Evolutionary conservation across 1,140 invertebrate genomes (phyloP).

Genomic region (Drosophila orosa): DNA sequence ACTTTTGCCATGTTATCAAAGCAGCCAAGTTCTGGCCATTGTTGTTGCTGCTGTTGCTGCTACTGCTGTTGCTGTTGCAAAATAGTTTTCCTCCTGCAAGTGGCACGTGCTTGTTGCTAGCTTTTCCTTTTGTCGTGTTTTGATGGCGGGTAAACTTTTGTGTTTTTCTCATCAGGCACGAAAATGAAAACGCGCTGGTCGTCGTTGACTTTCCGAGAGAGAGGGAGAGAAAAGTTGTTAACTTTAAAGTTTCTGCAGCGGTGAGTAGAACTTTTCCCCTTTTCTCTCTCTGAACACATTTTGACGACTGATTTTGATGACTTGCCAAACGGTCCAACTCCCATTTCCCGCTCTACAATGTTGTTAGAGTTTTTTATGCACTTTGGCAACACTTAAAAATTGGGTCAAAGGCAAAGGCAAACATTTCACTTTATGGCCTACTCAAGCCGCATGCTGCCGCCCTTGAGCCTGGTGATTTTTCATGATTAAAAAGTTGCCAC

Average conservation of each 20-base stretch:
- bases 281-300: slow-evolving; percentile 9
- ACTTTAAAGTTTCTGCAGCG: slow-evolving; percentile 52
- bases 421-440: slow-evolving; percentile 60
- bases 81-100: slow-evolving; percentile 51
- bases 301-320: slow-evolving; percentile 66
- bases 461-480: slow-evolving; percentile 53
- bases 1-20: slow-evolving; percentile 77
- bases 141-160: slow-evolving; percentile 59
- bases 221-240: slow-evolving; percentile 58
- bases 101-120: slow-evolving; percentile 64
- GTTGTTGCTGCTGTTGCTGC: slow-evolving; percentile 30
- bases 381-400: slow-evolving; percentile 47
- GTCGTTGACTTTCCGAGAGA: slow-evolving; percentile 38
- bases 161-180: slow-evolving; percentile 62
- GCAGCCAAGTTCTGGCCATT: slow-evolving; percentile 40
- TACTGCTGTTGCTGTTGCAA: slow-evolving; percentile 28
- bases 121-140: slow-evolving; percentile 42
- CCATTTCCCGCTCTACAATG: slow-evolving; percentile 26
- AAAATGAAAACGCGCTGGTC: slow-evolving; percentile 65
- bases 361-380: slow-evolving; percentile 47
- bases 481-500: slow-evolving; percentile 62
- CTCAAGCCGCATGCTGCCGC: slow-evolving; percentile 27
- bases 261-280: slow-evolving; percentile 39
- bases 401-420: slow-evolving; percentile 51
- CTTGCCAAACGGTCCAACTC: slow-evolving; percentile 48